Conservation (phyloP, 1,140 invertebrate genomes). For the Metaphire vulgaris region DNA sequence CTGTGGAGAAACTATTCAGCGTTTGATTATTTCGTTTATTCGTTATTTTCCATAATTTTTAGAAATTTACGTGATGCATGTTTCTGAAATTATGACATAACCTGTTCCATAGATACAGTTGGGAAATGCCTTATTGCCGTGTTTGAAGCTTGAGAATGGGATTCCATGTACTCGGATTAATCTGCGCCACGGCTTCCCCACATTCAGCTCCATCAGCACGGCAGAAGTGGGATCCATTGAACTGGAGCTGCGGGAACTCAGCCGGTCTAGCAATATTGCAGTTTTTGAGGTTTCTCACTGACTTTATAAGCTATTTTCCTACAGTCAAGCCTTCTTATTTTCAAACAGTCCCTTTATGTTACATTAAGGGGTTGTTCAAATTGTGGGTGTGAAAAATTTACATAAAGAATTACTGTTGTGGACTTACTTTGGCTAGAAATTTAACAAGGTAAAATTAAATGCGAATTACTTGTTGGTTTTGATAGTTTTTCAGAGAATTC, state of each 20-base stretch:
- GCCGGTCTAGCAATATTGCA: conserved; percentile 71
- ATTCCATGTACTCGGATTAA: neutral
- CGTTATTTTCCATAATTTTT: too few relatives aligned
- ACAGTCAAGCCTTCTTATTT: neutral
- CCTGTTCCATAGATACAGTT: neutral
- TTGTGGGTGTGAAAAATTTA: too few relatives aligned
- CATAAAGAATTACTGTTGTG: too few relatives aligned
- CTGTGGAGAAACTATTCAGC: too few relatives aligned
- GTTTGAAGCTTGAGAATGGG: neutral
- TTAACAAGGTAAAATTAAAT: too few relatives aligned
- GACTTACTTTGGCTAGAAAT: too few relatives aligned
- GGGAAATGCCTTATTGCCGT: neutral
- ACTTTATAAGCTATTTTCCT: neutral
- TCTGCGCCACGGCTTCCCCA: conserved; percentile 40
- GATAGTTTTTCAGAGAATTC: too few relatives aligned
- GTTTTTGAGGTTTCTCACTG: conserved; percentile 49
- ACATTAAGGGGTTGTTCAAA: too few relatives aligned
- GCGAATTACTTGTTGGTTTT: too few relatives aligned
- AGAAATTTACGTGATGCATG: too few relatives aligned
- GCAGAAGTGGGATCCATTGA: conserved; percentile 59
- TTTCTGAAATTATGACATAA: too few relatives aligned
- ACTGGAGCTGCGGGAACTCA: conserved; percentile 86
- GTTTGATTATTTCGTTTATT: too few relatives aligned
- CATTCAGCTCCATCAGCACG: conserved; percentile 70
- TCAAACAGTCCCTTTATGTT: neutral